Conservation (phyloP, 2,888 invertebrate genomes). For the Drosophila cracens region DNA sequence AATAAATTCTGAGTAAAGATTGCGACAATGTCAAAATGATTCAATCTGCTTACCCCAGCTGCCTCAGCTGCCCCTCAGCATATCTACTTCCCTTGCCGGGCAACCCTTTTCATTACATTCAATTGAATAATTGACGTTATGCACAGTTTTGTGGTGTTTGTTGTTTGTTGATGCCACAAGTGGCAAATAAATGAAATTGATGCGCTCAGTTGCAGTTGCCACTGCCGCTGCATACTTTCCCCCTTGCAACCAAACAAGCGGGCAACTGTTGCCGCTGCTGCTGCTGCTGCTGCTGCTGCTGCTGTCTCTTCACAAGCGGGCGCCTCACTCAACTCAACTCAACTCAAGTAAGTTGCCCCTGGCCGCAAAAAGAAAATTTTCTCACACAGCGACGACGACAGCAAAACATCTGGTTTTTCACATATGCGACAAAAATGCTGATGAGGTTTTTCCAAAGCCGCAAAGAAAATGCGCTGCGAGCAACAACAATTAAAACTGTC, state of each 20-base stretch:
- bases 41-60: not conserved
- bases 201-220: constrained; percentile 48
- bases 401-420: constrained; percentile 68
- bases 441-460: constrained; percentile 58
- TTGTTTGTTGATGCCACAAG: constrained; percentile 68
- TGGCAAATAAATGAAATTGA: constrained; percentile 81
- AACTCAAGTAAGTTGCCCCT: constrained; percentile 47
- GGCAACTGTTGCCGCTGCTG: constrained; percentile 43
- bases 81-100: not conserved
- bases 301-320: constrained; percentile 61
- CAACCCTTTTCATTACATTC: constrained; percentile 41
- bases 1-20: constrained; percentile 46
- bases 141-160: constrained; percentile 46
- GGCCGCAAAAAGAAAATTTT: constrained; percentile 66
- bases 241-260: constrained; percentile 20
- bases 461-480: constrained; percentile 53
- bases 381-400: constrained; percentile 54
- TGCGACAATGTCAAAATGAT: constrained; percentile 48
- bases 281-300: not conserved
- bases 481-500: constrained; percentile 74
- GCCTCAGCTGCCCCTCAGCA: not conserved
- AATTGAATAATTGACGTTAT: constrained; percentile 76
- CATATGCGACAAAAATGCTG: constrained; percentile 65
- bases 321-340: constrained; percentile 35
- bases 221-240: constrained; percentile 28